These are phyloP conservation scores for Dreissena polymorpha DNA, from an alignment of 1,140 invertebrate genomes.

Conservation along the genomic window DNA sequence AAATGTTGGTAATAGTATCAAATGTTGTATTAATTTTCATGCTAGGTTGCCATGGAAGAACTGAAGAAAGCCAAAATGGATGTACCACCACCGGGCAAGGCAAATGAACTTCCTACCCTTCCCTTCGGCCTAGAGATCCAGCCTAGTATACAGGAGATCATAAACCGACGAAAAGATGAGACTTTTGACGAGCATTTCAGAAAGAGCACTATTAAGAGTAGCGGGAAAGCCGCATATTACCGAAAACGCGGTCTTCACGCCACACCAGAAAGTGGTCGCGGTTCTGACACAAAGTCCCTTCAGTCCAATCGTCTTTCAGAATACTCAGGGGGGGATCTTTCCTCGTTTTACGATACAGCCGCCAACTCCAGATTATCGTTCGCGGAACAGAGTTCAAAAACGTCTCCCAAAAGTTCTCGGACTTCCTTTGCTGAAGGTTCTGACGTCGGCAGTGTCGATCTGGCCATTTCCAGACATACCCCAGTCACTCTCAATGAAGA, in stretches of 20 bases:
- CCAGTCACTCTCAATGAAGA: constrained; percentile 56
- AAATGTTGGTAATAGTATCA: too few relatives aligned
- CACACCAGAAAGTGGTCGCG: constrained; percentile 65
- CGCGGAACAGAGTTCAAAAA: constrained; percentile 65
- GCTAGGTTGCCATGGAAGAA: constrained; percentile 88
- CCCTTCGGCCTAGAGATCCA: constrained; percentile 89
- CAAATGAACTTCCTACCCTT: constrained; percentile 89
- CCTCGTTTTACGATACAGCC: constrained; percentile 75
- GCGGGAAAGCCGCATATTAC: constrained; percentile 68
- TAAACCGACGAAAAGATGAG: constrained; percentile 67
- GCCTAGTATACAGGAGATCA: constrained; percentile 76
- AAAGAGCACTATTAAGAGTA: constrained; percentile 61
- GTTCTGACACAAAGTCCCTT: constrained; percentile 70
- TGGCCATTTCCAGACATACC: constrained; percentile 47
- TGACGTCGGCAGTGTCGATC: constrained; percentile 66
- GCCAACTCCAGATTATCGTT: constrained; percentile 73
- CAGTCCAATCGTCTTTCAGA: constrained; percentile 72
- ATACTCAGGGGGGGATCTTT: constrained; percentile 73
- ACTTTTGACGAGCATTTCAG: constrained; percentile 75
- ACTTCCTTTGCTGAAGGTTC: constrained; percentile 74
- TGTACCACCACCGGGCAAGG: constrained; percentile 83
- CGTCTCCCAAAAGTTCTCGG: constrained; percentile 72
- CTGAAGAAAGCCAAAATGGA: constrained; percentile 86
- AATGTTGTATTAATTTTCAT: background rate
- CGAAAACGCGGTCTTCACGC: constrained; percentile 62